Evolutionary conservation across 2,888 invertebrate genomes (phyloP).

Genomic region (Drosophila cracens): DNA sequence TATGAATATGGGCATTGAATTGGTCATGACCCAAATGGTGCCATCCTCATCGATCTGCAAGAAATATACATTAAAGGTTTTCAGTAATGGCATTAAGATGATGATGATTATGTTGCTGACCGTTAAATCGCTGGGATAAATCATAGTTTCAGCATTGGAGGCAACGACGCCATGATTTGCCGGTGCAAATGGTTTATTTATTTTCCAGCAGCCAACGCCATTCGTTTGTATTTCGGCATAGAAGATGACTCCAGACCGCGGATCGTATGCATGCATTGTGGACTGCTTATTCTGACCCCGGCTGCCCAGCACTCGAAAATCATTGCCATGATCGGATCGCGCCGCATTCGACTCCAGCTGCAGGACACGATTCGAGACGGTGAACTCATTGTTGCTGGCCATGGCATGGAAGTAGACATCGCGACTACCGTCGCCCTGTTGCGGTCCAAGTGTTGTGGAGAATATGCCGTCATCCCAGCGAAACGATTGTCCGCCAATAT

Average conservation of each 20-base stretch:
- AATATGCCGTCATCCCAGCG: constrained; percentile 93
- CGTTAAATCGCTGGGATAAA: constrained; percentile 90
- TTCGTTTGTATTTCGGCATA: constrained; percentile 90
- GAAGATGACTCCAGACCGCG: constrained; percentile 88
- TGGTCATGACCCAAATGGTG: constrained; percentile 89
- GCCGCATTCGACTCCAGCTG: constrained; percentile 86
- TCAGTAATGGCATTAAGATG: background rate
- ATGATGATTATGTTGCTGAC: constrained; percentile 62
- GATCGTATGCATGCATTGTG: constrained; percentile 89
- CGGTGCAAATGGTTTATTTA: constrained; percentile 84
- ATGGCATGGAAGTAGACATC: constrained; percentile 92
- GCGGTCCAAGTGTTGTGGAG: constrained; percentile 88
- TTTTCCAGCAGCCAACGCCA: constrained; percentile 92
- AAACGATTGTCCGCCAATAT: constrained; percentile 89
- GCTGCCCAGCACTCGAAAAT: constrained; percentile 88
- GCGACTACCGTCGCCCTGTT: constrained; percentile 86
- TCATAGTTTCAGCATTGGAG: constrained; percentile 87
- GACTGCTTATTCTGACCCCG: constrained; percentile 89
- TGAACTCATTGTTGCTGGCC: constrained; percentile 89
- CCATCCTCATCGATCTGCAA: constrained; percentile 87
- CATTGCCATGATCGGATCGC: constrained; percentile 86
- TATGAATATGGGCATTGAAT: constrained; percentile 89
- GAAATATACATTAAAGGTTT: constrained; percentile 55
- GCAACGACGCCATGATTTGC: constrained; percentile 87
- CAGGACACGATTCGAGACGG: constrained; percentile 88